Conservation (phyloP, 2,888 invertebrate species). For the Hipparchia sbordonii region DNA sequence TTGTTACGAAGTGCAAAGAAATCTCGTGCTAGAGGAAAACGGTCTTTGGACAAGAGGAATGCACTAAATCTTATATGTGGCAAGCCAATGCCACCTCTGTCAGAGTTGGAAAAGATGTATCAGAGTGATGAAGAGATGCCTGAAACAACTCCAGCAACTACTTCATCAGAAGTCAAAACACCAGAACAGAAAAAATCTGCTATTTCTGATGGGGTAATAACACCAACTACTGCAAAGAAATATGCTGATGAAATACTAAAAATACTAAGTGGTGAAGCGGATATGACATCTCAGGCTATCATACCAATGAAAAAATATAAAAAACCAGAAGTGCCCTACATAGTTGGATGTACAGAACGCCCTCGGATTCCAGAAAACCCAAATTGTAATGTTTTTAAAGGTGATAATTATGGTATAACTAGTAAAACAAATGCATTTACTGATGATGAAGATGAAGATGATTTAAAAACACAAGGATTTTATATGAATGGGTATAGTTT, state of each 20-base stretch:
- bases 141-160: neutral
- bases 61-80: neutral
- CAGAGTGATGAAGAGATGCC: constrained; percentile 10
- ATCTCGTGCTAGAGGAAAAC: neutral
- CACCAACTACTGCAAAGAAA: constrained; percentile 14
- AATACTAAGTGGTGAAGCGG: neutral
- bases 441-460: neutral
- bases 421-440: constrained; percentile 5
- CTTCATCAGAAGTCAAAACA: neutral
- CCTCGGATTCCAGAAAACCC: neutral
- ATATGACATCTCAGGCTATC: neutral
- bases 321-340: constrained; percentile 12
- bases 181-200: neutral
- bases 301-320: constrained; percentile 19
- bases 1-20: neutral
- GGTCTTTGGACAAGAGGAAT: neutral
- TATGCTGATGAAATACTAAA: constrained; percentile 8
- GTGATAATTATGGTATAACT: constrained; percentile 12
- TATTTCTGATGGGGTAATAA: neutral
- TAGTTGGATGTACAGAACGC: constrained; percentile 1
- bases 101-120: constrained; percentile 4
- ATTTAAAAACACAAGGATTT: neutral
- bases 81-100: constrained; percentile 8
- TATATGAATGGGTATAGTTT: neutral
- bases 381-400: constrained; percentile 13